phyloP scores from a whole-genome alignment of 1,140 invertebrate genomes.

The Drosophila nikananu region DNA sequence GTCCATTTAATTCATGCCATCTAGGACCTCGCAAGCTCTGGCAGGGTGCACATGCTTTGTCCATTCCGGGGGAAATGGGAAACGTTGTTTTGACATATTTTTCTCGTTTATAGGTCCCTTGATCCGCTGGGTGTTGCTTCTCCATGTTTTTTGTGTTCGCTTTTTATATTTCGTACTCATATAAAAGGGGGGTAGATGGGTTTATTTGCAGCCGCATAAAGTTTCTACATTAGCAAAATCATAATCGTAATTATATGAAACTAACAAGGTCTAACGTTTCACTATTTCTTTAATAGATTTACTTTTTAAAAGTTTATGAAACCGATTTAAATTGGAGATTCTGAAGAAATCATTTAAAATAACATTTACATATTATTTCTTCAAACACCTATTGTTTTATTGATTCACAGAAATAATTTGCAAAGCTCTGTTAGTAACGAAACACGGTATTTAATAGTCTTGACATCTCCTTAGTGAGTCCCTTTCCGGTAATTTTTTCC shows the following conservation, averaged over 20 bases:
- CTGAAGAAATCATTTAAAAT: too few relatives aligned
- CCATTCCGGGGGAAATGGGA: constrained; percentile 66
- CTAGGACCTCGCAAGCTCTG: constrained; percentile 51
- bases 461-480: background rate
- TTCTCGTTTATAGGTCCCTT: constrained; percentile 49
- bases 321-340: too few relatives aligned
- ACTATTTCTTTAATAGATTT: background rate
- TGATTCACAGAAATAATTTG: background rate
- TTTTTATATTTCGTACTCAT: constrained; percentile 15
- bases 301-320: too few relatives aligned
- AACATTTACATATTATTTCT: too few relatives aligned
- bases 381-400: background rate
- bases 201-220: background rate
- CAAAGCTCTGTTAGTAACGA: background rate
- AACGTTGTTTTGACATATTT: constrained; percentile 77
- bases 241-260: background rate
- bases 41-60: constrained; percentile 72
- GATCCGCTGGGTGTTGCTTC: constrained; percentile 50
- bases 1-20: constrained; percentile 79
- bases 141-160: constrained; percentile 12
- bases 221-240: too few relatives aligned
- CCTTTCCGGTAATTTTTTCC: background rate
- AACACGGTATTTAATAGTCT: background rate
- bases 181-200: background rate
- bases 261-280: background rate